These are phyloP conservation scores for Orussus abietinus DNA, from an alignment of 1,140 invertebrate species.

Conservation along the genomic window DNA sequence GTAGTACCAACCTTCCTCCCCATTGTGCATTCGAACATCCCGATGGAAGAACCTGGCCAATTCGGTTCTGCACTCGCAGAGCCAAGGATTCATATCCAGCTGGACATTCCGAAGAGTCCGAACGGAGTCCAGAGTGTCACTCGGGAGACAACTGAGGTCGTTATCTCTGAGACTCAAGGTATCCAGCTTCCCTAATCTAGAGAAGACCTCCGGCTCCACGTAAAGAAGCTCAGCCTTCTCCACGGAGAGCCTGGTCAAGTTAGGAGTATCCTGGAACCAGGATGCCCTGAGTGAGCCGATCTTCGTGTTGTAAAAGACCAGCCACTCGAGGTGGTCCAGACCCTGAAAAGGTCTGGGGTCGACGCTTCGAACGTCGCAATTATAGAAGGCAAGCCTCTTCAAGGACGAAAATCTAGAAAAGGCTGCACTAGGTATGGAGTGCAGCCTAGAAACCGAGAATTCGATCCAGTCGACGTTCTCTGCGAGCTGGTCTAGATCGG, in stretches of 20 bases:
- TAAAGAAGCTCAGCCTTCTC: constrained; percentile 27
- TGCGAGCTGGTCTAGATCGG: constrained; percentile 27
- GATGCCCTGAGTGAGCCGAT: constrained; percentile 18
- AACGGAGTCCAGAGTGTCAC: constrained; percentile 22
- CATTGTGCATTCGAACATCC: constrained; percentile 21
- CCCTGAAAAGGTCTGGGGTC: constrained; percentile 26
- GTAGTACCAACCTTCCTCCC: constrained; percentile 3
- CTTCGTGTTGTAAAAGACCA: constrained; percentile 30
- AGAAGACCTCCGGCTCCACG: constrained; percentile 29
- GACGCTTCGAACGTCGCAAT: constrained; percentile 28
- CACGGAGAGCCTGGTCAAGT: constrained; percentile 24
- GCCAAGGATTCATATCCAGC: constrained; percentile 35
- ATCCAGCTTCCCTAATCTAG: constrained; percentile 21
- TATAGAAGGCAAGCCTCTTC: constrained; percentile 30
- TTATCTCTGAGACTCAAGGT: constrained; percentile 32
- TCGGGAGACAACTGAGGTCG: constrained; percentile 34
- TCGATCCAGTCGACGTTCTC: constrained; percentile 35
- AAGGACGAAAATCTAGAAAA: constrained; percentile 27
- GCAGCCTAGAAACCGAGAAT: constrained; percentile 32
- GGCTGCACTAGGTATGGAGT: constrained; percentile 22
- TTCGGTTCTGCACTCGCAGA: constrained; percentile 27
- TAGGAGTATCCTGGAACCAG: constrained; percentile 26
- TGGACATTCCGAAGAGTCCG: constrained; percentile 20
- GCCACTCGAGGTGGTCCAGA: constrained; percentile 27
- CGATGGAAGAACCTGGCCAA: constrained; percentile 23